Conservation (phyloP, 1,140 invertebrate species). For the Papilio dardanus region DNA sequence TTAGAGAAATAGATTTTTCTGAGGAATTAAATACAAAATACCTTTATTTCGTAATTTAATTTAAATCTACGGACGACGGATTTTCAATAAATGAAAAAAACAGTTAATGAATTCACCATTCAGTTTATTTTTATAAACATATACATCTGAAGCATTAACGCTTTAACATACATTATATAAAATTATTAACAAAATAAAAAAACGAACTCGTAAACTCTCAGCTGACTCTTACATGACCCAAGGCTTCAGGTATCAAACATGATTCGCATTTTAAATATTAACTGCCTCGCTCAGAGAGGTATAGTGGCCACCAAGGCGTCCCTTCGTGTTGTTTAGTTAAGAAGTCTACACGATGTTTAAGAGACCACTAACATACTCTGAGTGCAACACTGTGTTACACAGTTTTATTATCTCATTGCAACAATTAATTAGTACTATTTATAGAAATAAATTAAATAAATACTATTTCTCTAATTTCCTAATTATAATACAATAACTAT, state of each 20-base stretch:
- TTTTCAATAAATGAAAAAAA: constrained; percentile 2
- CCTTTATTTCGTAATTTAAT: no score
- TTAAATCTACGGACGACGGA: no score
- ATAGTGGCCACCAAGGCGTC: no score
- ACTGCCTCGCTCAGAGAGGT: not conserved
- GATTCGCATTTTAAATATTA: not conserved
- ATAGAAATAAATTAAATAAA: constrained; percentile 19
- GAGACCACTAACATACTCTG: no score
- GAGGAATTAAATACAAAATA: no score
- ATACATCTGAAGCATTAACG: not conserved
- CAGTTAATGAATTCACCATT: not conserved
- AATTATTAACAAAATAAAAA: not conserved
- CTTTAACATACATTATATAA: not conserved
- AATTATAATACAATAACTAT: constrained; percentile 2
- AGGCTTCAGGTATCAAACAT: not conserved
- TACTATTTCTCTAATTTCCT: not conserved
- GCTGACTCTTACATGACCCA: not conserved
- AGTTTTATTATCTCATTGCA: no score
- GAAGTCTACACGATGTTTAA: no score
- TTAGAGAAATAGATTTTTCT: no score
- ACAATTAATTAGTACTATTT: not conserved
- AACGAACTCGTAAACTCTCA: not conserved
- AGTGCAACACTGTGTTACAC: no score
- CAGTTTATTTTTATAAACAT: not conserved
- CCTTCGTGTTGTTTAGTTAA: no score